A percentile compares a stretch with the other conserved stretches of the same genome.
Evolutionary conservation across 2,113 vertebrate species (phyloP).

Genomic region (Pluvianellus socialis): DNA sequence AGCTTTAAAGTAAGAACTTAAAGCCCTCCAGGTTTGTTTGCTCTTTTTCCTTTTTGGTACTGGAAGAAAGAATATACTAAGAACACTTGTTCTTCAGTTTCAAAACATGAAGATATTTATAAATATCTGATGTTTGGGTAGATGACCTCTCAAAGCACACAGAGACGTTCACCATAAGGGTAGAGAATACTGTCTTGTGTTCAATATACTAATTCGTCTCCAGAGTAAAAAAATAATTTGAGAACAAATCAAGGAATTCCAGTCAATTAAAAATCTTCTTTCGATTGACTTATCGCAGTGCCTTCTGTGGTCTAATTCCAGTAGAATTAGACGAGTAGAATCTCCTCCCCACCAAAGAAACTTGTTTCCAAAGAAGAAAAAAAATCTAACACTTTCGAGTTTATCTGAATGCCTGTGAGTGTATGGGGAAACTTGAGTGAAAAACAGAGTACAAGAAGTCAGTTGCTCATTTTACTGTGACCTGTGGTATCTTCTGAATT

Average conservation of each 20-base stretch:
- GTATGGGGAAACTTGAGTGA: background rate
- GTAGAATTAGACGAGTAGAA: background rate
- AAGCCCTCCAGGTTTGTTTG: background rate
- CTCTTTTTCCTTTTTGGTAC: background rate
- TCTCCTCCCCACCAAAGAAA: background rate
- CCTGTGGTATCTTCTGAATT: background rate
- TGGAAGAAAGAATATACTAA: background rate
- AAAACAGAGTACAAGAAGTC: background rate
- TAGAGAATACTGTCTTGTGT: background rate
- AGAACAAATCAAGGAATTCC: background rate
- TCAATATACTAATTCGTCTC: background rate
- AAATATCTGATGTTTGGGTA: background rate
- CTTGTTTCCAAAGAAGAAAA: background rate
- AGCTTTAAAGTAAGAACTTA: background rate
- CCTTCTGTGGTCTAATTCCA: background rate
- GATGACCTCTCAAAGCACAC: background rate
- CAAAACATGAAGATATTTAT: background rate
- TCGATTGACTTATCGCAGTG: background rate
- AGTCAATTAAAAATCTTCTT: background rate
- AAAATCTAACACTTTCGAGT: background rate
- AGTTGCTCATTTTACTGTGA: background rate
- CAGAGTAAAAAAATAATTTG: background rate
- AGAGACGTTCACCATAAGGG: background rate
- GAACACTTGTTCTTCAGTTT: background rate
- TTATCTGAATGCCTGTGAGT: background rate